phyloP scores from a whole-genome alignment of 92 coral and sea anemone species.

The Phenganax stokvisi region DNA sequence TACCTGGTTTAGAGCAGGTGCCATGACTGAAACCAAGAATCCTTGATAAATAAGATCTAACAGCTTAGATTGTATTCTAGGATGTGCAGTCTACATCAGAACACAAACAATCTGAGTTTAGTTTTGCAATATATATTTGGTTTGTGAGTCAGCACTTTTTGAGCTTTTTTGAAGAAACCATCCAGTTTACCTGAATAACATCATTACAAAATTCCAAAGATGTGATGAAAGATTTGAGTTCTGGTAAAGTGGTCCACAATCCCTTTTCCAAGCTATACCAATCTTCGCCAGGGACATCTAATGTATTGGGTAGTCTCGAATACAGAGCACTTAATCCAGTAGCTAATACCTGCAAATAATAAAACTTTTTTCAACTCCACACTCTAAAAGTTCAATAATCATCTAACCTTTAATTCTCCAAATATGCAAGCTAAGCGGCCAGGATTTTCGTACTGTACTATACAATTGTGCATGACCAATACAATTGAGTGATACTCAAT shows the following conservation, averaged over 20 bases:
- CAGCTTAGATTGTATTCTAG: constrained; percentile 72
- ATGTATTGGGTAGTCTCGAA: constrained; percentile 83
- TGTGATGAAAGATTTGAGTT: constrained; percentile 85
- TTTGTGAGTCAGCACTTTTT: not conserved
- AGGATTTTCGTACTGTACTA: no score
- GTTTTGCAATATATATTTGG: not conserved
- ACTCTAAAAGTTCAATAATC: not conserved
- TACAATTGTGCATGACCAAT: no score
- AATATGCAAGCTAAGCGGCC: no score
- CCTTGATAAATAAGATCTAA: constrained; percentile 91
- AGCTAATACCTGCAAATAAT: constrained; percentile 67
- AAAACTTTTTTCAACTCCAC: not conserved
- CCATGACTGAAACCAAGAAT: constrained; percentile 98
- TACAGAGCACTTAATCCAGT: constrained; percentile 93
- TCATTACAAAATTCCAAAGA: constrained; percentile 96
- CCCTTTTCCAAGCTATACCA: constrained; percentile 98
- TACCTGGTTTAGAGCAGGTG: constrained; percentile 92
- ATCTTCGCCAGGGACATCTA: constrained; percentile 93
- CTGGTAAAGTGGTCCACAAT: constrained; percentile 97
- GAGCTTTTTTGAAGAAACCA: not conserved
- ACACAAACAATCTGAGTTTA: not conserved
- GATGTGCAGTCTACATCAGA: constrained; percentile 74
- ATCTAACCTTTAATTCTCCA: no score
- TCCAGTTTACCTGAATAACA: constrained; percentile 82
- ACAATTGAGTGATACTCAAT: no score